Conservation (phyloP, 2,888 invertebrate genomes). For the Hyalella azteca region DNA sequence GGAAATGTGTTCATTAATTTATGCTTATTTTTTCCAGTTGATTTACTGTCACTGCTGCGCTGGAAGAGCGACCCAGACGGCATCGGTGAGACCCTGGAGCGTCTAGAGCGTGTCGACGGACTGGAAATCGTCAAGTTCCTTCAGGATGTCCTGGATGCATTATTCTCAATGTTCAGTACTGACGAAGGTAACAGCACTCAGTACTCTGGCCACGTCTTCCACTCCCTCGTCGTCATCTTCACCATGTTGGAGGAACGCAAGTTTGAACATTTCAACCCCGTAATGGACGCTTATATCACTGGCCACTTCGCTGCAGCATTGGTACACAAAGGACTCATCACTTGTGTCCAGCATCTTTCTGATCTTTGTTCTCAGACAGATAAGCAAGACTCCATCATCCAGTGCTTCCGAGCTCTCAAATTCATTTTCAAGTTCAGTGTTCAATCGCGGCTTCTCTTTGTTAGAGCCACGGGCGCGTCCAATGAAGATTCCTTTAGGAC, state of each 20-base stretch:
- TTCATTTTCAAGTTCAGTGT: conserved; percentile 92
- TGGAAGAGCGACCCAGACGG: conserved; percentile 90
- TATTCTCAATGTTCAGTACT: conserved; percentile 91
- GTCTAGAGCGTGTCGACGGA: conserved; percentile 79
- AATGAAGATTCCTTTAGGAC: conserved; percentile 85
- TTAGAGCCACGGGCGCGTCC: conserved; percentile 84
- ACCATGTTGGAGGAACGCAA: conserved; percentile 86
- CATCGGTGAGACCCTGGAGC: conserved; percentile 82
- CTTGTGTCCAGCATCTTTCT: conserved; percentile 88
- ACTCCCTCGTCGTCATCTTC: conserved; percentile 87
- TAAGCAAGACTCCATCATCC: conserved; percentile 86
- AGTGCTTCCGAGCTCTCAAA: conserved; percentile 85
- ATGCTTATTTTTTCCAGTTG: conserved; percentile 70
- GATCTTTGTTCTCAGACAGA: conserved; percentile 85
- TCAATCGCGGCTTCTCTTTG: conserved; percentile 82
- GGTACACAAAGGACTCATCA: conserved; percentile 88
- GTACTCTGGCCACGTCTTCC: conserved; percentile 88
- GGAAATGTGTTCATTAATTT: too few relatives aligned
- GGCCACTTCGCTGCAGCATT: conserved; percentile 93
- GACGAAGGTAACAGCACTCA: conserved; percentile 89
- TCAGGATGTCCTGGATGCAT: conserved; percentile 89
- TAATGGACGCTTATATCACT: conserved; percentile 91
- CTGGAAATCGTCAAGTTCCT: conserved; percentile 94
- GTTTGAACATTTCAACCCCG: conserved; percentile 92
- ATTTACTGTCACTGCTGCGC: conserved; percentile 84